A percentile compares a stretch with the other conserved stretches of the same genome.
Conservation (phyloP, 2,113 vertebrate species). For the Athene cunicularia region DNA sequence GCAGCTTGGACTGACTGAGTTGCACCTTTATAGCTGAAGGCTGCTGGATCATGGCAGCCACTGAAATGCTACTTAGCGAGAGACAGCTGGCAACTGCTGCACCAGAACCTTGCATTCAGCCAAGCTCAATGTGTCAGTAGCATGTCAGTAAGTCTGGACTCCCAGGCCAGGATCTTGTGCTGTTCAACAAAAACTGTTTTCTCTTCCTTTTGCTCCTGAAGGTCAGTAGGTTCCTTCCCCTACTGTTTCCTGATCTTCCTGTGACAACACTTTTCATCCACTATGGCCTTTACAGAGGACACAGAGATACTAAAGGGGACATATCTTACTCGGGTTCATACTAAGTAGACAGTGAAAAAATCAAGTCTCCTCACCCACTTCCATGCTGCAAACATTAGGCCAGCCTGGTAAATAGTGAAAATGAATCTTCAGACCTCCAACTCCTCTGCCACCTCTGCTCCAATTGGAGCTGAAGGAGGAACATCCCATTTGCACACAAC, state of each 20-base stretch:
- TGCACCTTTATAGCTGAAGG: not conserved
- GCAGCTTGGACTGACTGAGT: fast-evolving
- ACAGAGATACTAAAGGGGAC: not conserved
- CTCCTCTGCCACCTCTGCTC: not conserved
- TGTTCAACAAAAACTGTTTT: not conserved
- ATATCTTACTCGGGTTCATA: not conserved
- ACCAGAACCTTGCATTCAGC: not conserved
- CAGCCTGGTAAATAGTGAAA: not conserved
- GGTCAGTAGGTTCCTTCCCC: not conserved
- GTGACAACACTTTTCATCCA: not conserved
- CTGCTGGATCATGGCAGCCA: not conserved
- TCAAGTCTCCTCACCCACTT: not conserved
- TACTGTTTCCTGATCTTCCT: not conserved
- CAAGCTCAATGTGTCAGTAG: not conserved
- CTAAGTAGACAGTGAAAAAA: not conserved
- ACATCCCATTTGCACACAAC: not conserved
- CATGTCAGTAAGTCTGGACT: not conserved
- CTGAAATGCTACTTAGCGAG: not conserved
- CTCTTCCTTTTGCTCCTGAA: not conserved
- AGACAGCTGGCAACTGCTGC: not conserved
- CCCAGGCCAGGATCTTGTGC: not conserved
- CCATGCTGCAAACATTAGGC: not conserved
- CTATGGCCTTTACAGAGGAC: not conserved
- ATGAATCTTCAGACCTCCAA: not conserved
- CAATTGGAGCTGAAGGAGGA: not conserved